These are phyloP conservation scores for Sternotherus odoratus DNA, from an alignment of 2,797 vertebrate genomes.

Conservation along the genomic window DNA sequence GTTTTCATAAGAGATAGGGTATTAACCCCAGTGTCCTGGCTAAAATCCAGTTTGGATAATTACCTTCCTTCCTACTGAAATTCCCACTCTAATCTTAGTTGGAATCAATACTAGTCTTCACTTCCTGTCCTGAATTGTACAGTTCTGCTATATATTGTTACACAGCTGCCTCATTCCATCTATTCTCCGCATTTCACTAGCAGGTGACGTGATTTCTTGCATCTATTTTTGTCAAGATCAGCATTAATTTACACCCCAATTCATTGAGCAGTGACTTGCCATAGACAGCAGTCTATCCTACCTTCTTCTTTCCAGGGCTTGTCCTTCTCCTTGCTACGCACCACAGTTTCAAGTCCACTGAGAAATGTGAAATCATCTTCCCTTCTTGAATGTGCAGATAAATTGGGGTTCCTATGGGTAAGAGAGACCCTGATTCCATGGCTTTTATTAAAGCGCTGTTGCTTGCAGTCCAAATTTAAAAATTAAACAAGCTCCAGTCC, in stretches of 20 bases:
- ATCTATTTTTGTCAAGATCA: not conserved
- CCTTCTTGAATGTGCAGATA: not conserved
- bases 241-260: not conserved
- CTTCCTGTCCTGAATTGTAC: not conserved
- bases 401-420: not conserved
- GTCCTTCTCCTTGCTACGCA: not conserved
- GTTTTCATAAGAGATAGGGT: not conserved
- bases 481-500: not conserved
- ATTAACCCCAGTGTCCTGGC: not conserved
- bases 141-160: not conserved
- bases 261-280: not conserved
- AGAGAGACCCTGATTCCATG: not conserved
- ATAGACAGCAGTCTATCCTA: not conserved
- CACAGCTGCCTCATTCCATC: accelerated
- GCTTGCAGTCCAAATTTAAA: not conserved
- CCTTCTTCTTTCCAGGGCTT: not conserved
- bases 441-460: not conserved
- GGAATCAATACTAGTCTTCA: not conserved
- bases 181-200: not conserved
- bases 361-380: not conserved
- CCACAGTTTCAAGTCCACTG: not conserved
- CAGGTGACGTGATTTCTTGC: not conserved
- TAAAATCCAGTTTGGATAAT: not conserved
- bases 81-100: accelerated
- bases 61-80: not conserved